Conservation (phyloP, 2,888 invertebrate genomes). For the Periphyllus acericola region DNA sequence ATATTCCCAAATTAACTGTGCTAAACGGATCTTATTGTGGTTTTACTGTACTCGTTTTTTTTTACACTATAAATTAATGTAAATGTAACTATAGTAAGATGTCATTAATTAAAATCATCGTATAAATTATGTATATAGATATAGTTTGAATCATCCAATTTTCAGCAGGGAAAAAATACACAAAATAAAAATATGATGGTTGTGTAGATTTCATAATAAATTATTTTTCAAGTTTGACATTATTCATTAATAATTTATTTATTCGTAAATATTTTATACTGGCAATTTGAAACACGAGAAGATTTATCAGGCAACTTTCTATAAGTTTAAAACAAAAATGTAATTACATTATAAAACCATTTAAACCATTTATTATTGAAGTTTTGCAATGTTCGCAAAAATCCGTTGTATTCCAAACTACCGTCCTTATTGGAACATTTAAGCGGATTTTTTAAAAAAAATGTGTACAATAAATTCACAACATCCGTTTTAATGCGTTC, state of each 20-base stretch:
- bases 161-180: not conserved
- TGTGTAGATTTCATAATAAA: not conserved
- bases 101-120: not conserved
- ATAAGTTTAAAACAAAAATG: constrained; percentile 8
- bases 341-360: constrained; percentile 7
- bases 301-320: constrained; percentile 23
- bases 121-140: not conserved
- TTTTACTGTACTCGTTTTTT: too few species aligned
- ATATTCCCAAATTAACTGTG: too few species aligned
- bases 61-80: too few species aligned
- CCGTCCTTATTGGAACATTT: too few species aligned
- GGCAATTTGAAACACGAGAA: not conserved
- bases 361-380: not conserved
- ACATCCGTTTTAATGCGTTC: too few species aligned
- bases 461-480: too few species aligned
- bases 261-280: not conserved
- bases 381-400: too few species aligned
- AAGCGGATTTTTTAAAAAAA: too few species aligned
- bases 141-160: too few species aligned
- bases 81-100: not conserved
- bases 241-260: constrained; percentile 3
- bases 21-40: too few species aligned
- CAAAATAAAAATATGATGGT: not conserved
- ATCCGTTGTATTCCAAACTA: too few species aligned
- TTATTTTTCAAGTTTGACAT: constrained; percentile 5